phyloP scores from a whole-genome alignment of 2,113 vertebrate genomes.

The Ellobius talpinus region DNA sequence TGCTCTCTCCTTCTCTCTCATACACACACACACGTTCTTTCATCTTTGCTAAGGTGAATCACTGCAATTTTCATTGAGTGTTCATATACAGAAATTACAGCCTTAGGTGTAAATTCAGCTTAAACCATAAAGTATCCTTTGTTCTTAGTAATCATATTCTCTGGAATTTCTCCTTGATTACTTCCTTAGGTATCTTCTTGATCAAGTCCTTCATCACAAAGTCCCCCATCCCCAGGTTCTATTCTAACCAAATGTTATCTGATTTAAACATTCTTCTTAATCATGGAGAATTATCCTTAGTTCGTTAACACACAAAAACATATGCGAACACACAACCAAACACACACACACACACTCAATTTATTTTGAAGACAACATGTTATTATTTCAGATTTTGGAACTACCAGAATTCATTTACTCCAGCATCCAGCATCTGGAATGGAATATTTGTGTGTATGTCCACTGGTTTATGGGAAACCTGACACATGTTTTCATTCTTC shows the following conservation, averaged over 20 bases:
- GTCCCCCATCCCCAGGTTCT: not conserved
- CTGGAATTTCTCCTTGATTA: not conserved
- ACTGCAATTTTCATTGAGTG: not conserved
- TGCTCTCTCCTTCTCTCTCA: accelerated
- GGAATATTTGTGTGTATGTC: not conserved
- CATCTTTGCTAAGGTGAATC: not conserved
- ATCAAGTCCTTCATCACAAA: not conserved
- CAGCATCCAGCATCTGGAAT: not conserved
- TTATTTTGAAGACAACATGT: not conserved
- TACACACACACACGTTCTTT: not conserved
- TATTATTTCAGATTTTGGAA: not conserved
- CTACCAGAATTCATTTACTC: not conserved
- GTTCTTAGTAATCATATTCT: conserved; percentile 23
- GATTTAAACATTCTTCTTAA: not conserved
- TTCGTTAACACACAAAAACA: not conserved
- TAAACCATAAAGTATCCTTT: not conserved
- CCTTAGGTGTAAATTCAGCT: not conserved
- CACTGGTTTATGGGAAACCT: not conserved
- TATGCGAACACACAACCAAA: not conserved
- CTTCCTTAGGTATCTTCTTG: not conserved
- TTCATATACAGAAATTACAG: not conserved
- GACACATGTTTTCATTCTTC: not conserved
- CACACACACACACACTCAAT: not conserved
- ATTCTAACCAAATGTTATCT: not conserved
- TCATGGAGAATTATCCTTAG: not conserved